Evolutionary conservation across 2,888 invertebrate genomes (phyloP).

Genomic region (Drosophila kuntzei): DNA sequence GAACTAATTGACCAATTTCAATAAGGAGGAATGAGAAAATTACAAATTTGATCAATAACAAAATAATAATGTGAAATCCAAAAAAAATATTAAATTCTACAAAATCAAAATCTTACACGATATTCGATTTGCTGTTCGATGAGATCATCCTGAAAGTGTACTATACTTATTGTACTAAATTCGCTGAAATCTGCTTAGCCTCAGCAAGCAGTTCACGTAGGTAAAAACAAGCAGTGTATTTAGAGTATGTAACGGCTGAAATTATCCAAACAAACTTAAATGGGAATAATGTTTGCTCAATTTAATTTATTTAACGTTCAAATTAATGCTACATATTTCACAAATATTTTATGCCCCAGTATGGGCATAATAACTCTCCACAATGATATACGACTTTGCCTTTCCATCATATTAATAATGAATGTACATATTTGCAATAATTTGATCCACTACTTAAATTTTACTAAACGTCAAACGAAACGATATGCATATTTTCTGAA

Average conservation of each 20-base stretch:
- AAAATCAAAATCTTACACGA: background rate
- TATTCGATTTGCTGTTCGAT: background rate
- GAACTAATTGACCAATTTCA: background rate
- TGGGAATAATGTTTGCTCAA: constrained; percentile 14
- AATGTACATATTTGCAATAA: constrained; percentile 39
- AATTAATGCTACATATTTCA: constrained; percentile 56
- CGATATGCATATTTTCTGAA: constrained; percentile 59
- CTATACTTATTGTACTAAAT: background rate
- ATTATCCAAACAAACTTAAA: background rate
- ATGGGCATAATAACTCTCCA: background rate
- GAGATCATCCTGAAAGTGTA: background rate
- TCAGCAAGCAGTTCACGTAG: background rate
- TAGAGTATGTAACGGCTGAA: background rate
- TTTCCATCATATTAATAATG: constrained; percentile 37
- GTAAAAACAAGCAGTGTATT: background rate
- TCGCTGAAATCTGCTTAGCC: background rate
- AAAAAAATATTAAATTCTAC: constrained; percentile 22
- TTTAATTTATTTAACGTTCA: constrained; percentile 64
- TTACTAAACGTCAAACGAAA: constrained; percentile 70
- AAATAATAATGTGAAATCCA: constrained; percentile 49
- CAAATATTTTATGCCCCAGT: constrained; percentile 34
- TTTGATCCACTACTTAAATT: constrained; percentile 49
- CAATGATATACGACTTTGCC: constrained; percentile 31
- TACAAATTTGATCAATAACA: constrained; percentile 3
- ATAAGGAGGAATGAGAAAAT: background rate